Base-by-base conservation (phyloP, 2,888 invertebrate species). In the Drosophila multiciliata region DNA sequence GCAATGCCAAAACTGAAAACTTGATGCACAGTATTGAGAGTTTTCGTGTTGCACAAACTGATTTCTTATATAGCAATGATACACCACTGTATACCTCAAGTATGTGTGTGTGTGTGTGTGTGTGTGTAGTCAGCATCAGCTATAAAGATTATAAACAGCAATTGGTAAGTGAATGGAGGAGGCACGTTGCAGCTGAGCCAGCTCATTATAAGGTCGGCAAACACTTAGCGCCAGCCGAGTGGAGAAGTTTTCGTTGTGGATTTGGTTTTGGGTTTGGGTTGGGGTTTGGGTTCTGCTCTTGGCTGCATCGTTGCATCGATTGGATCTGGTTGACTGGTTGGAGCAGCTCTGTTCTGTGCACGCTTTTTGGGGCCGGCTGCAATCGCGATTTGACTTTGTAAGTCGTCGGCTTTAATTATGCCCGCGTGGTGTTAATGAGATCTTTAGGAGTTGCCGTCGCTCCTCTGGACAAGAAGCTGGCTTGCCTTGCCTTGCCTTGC, bases 401-500 rank as follows among this genome's bases (percentile, higher is more conserved):
- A 86, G 88, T 75, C 90, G 90, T 90, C 85, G 82, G 83, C 87
- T 90, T 92, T 91, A 91, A 91, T 91, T 91, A 91, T 91, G 86
- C 91, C 87, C 87, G 84, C 90, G 90, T 86, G 91, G 91, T 91
- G 92, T 92, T 91, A 92, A 91, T 91, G 91, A 92, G 92, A 91
- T 92, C 90, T 91, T 91, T 87, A 82, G 77, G 70, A 78, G 69
- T 89, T 82, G 82, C 82, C 70, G 73, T 73, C 73, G 53, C 50
- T 57, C 29, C 38, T 32, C 9, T 26, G 49, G 52, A 53, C 49
- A 45, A 45, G 45, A 45, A 2, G 23, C 23, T 45, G 45, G 65
- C 52, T 40, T 32, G 20, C 58, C 26, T 26, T 26, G 26, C 26
- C 52, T 40, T 32, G 20, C 58, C 26, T 26, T 26, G 26, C 26